These are phyloP conservation scores for Nyctalus aviator DNA, from an alignment of 2,797 vertebrate genomes.

Conservation along the genomic window DNA sequence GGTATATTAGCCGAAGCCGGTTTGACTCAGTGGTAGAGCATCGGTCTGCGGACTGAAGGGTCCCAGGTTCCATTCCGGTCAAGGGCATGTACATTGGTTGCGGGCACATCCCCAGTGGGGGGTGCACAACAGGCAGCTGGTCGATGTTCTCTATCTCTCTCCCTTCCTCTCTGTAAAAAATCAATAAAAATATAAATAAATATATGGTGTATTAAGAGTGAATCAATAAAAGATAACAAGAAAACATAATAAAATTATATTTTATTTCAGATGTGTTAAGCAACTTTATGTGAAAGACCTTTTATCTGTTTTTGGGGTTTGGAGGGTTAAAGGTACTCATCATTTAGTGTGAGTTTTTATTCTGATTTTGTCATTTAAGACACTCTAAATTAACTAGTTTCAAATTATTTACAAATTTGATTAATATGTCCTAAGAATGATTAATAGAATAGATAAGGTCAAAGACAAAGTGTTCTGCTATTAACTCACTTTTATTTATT, in stretches of 20 bases:
- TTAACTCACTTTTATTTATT: constrained; percentile 13
- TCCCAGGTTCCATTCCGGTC: no score
- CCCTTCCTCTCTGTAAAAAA: no score
- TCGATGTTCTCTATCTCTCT: no score
- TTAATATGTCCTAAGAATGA: not conserved
- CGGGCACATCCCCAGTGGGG: no score
- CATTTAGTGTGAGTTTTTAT: not conserved
- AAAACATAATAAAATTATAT: not conserved
- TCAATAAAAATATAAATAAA: not conserved
- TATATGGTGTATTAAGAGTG: not conserved
- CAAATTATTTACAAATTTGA: constrained; percentile 37
- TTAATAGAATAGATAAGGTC: not conserved
- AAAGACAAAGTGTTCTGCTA: not conserved
- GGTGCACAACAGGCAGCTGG: no score
- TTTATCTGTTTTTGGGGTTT: not conserved
- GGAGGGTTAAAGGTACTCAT: not conserved
- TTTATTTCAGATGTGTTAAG: not conserved
- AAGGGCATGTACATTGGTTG: no score
- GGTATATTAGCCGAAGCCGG: not conserved
- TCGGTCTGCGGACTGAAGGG: no score
- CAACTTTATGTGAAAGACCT: not conserved
- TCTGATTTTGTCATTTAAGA: constrained; percentile 26
- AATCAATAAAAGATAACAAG: not conserved
- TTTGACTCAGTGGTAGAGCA: no score
- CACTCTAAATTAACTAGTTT: not conserved